phyloP scores from a whole-genome alignment of 2,113 vertebrate genomes.

The Hemiscyllium ocellatum region DNA sequence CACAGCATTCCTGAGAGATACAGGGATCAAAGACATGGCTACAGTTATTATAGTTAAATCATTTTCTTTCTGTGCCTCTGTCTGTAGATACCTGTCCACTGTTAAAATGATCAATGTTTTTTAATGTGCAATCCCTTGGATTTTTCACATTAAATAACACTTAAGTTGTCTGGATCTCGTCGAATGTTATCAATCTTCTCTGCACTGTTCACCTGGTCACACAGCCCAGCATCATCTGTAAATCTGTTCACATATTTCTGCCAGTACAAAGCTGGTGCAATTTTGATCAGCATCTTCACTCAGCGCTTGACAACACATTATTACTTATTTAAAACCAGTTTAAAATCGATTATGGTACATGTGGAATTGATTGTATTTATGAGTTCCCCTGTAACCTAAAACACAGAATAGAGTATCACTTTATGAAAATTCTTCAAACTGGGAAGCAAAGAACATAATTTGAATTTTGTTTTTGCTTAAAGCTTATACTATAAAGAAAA shows the following conservation, averaged over 20 bases:
- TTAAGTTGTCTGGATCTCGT: not conserved
- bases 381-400: not conserved
- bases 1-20: not conserved
- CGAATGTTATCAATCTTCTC: constrained; percentile 26
- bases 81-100: not conserved
- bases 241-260: constrained; percentile 24
- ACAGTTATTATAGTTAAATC: constrained; percentile 4
- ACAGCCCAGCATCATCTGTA: not conserved
- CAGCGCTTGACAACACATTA: not conserved
- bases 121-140: constrained; percentile 18
- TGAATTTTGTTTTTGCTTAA: not conserved
- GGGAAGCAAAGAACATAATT: not conserved
- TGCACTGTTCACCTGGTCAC: not conserved
- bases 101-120: constrained; percentile 13
- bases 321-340: not conserved
- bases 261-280: not conserved
- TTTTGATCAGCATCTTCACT: not conserved
- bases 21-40: not conserved
- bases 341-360: not conserved
- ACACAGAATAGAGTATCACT: not conserved
- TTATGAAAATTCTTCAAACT: not conserved
- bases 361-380: not conserved
- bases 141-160: constrained; percentile 27
- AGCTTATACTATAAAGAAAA: not conserved
- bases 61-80: not conserved